Base-by-base conservation (phyloP, 1,140 invertebrate species). In the Hyles vespertilio region DNA sequence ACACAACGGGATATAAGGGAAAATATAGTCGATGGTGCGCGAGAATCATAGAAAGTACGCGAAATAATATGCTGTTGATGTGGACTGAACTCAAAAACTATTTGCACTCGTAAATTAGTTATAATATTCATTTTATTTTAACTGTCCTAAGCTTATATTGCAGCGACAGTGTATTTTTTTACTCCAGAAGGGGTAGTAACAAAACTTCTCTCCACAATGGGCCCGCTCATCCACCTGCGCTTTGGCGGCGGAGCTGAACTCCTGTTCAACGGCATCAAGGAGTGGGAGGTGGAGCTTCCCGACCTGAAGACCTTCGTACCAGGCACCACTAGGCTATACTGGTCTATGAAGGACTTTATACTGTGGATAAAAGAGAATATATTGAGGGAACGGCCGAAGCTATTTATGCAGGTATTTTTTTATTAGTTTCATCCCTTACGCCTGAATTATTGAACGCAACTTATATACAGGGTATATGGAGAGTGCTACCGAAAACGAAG, bases 171-270 rank as follows among this genome's bases (percentile, higher is more conserved):
- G n/a, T n/a, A 45, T n/a, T 45, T n/a, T 7, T 45, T 45, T 45
- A 2, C 32, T 10, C 9, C 22, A 49, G 5, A 49, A 32, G 8
- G 47, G 22, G 8, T 22, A 6, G 32, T 9, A 67, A 84, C 81
- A 77, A 22, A 22, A 0, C 22, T 22, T 22, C 22, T 22, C 22
- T 22, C 22, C 22, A 53, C 56, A 32, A 67, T 71, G 0, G 57
- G 65, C 46, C 66, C 84, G 61, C 82, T 79, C 65, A 53, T 86
- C 46, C 69, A 73, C 12, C 9, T 90, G 6, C 77, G 79, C 11
- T 92, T 88, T 70, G 95, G 95, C 59, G 97, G 97, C 50, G 97
- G 97, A 6, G 96, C 96, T 3, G 96, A 98, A 79, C 81, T 97
- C 0, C 82, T 98, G 2, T 96, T 98, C 83, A 93, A 94, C 61